These are phyloP conservation scores for Climacteris rufus DNA, from an alignment of 2,113 vertebrate genomes.

Conservation along the genomic window DNA sequence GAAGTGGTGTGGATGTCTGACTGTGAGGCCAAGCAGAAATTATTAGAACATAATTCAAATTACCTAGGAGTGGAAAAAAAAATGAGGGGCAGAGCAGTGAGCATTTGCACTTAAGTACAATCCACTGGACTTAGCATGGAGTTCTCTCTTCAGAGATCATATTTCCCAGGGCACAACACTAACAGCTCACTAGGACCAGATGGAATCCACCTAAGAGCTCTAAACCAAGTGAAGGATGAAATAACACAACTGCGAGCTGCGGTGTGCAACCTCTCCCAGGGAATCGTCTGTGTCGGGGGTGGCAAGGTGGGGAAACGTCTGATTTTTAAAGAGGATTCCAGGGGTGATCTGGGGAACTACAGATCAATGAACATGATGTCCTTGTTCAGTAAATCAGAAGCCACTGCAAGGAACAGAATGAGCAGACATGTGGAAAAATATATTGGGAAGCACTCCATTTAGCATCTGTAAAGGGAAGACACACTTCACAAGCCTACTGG, in stretches of 20 bases:
- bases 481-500: not conserved
- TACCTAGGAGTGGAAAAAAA: not conserved
- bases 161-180: not conserved
- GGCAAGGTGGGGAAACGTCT: not conserved
- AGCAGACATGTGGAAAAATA: not conserved
- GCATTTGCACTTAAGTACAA: not conserved
- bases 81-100: not conserved
- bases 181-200: not conserved
- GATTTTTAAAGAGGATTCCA: not conserved
- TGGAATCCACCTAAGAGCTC: not conserved
- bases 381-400: not conserved
- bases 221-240: not conserved
- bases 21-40: not conserved
- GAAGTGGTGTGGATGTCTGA: not conserved
- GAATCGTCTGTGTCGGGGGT: not conserved
- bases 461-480: not conserved
- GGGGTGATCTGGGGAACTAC: not conserved
- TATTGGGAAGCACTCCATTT: not conserved
- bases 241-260: fast-evolving
- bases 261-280: not conserved
- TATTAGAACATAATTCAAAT: not conserved
- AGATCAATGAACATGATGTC: not conserved
- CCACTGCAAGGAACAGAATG: not conserved
- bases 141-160: not conserved
- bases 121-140: not conserved